phyloP scores from a whole-genome alignment of 2,797 vertebrate species.

The Channa striata region DNA sequence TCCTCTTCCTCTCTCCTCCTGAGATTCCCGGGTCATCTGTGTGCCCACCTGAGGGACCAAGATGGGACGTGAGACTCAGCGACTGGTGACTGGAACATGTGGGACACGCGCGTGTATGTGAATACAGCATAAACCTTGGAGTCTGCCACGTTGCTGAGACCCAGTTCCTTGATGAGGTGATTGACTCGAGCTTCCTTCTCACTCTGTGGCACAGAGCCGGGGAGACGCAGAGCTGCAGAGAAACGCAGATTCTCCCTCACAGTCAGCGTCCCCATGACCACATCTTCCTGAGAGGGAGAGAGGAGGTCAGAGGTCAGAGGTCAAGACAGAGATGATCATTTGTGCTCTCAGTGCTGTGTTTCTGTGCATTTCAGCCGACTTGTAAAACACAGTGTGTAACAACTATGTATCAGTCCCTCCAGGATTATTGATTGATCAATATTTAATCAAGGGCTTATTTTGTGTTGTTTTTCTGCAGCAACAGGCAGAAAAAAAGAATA shows the following conservation, averaged over 20 bases:
- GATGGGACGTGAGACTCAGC: too few relatives aligned
- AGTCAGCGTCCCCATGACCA: constrained; percentile 95
- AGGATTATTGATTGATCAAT: too few relatives aligned
- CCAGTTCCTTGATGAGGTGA: constrained; percentile 90
- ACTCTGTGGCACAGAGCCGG: constrained; percentile 80
- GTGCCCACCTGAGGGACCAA: constrained; percentile 88
- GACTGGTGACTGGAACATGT: too few relatives aligned
- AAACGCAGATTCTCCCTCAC: constrained; percentile 96
- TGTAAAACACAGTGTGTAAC: too few relatives aligned
- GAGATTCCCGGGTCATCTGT: constrained; percentile 90
- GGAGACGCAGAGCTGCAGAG: constrained; percentile 93
- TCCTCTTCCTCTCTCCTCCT: constrained; percentile 95
- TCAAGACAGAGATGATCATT: too few relatives aligned
- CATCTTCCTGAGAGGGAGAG: constrained; percentile 87
- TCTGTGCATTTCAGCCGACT: too few relatives aligned
- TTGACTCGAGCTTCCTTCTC: constrained; percentile 91
- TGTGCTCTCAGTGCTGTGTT: neutral
- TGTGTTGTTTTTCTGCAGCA: neutral
- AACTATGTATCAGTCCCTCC: too few relatives aligned
- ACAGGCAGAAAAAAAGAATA: too few relatives aligned
- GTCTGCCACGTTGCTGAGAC: constrained; percentile 93
- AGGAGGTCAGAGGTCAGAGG: neutral
- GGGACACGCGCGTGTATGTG: neutral
- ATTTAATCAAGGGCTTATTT: too few relatives aligned
- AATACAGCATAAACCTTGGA: constrained; percentile 83